Evolutionary conservation across 2,113 vertebrate species (phyloP).

Genomic region (Passer domesticus): DNA sequence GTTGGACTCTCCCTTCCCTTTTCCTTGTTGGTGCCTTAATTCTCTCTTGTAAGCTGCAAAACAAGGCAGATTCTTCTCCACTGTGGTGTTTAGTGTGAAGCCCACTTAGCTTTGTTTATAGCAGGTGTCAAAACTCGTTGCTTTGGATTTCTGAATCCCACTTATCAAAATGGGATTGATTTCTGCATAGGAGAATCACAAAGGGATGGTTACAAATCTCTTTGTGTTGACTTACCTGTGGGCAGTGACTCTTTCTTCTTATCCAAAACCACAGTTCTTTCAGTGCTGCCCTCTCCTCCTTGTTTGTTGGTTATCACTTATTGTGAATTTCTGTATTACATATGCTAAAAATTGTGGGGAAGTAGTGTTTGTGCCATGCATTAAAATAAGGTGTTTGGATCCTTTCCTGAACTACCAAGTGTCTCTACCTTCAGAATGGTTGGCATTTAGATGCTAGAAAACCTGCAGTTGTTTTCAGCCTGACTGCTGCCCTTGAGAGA

Average conservation of each 20-base stretch:
- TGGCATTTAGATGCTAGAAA: background rate
- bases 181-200: background rate
- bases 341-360: background rate
- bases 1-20: background rate
- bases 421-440: background rate
- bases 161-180: background rate
- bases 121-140: background rate
- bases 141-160: background rate
- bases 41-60: background rate
- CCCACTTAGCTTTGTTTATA: background rate
- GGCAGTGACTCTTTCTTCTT: background rate
- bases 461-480: background rate
- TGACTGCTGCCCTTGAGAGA: background rate
- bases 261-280: background rate
- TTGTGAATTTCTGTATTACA: background rate
- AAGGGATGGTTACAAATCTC: background rate
- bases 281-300: background rate
- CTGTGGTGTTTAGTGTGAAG: background rate
- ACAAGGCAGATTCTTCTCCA: background rate
- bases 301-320: background rate
- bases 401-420: background rate
- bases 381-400: background rate
- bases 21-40: background rate
- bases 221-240: background rate
- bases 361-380: background rate